phyloP scores from a whole-genome alignment of 2,797 vertebrate species.

The Menidia menidia region DNA sequence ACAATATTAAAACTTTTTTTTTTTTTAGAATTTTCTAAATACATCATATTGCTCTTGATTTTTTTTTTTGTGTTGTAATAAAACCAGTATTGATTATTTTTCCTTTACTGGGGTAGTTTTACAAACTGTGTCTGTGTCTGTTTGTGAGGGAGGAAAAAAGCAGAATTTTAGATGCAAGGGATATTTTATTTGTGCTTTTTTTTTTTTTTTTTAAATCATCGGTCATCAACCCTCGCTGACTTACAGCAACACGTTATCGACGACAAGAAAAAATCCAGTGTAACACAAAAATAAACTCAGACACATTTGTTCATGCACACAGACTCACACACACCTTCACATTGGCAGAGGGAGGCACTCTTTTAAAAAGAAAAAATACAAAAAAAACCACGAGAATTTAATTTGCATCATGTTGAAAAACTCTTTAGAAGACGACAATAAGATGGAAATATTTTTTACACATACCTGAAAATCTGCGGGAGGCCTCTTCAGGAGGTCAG shows the following conservation, averaged over 20 bases:
- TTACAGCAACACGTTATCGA: conserved; percentile 23
- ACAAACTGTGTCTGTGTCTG: background rate
- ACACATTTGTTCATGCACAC: conserved; percentile 25
- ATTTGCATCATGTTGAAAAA: conserved; percentile 2
- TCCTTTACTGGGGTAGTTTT: background rate
- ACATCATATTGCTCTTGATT: background rate
- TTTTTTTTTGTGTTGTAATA: conserved; percentile 4
- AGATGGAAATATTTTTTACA: background rate
- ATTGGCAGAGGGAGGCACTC: conserved; percentile 27
- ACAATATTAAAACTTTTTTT: background rate
- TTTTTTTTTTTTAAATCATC: conserved; percentile 7
- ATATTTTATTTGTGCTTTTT: conserved; percentile 51
- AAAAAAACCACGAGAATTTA: background rate
- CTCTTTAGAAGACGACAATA: conserved; percentile 6
- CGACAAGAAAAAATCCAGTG: conserved; percentile 5
- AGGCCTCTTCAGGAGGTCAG: background rate
- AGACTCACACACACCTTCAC: conserved; percentile 27
- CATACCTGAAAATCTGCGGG: background rate
- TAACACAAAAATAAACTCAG: conserved; percentile 11
- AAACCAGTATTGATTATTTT: background rate
- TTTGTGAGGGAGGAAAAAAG: background rate
- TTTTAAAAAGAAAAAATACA: background rate
- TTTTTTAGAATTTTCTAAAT: background rate
- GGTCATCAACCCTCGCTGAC: conserved; percentile 26
- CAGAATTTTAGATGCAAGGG: conserved; percentile 37